Conservation (phyloP, 2,113 vertebrate species). For the Platysteira castanea region DNA sequence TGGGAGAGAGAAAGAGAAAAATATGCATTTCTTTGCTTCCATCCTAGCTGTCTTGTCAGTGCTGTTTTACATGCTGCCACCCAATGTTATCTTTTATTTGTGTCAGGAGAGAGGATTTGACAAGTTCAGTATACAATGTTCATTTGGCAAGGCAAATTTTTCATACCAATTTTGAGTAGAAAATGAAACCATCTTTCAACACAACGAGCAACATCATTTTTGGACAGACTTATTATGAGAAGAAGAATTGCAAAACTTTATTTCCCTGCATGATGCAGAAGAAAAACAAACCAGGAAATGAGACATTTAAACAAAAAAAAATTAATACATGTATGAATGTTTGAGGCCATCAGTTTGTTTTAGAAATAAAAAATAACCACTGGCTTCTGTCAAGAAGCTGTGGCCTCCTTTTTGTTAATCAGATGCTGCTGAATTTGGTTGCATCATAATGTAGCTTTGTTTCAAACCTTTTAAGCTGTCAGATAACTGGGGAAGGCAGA, state of each 20-base stretch:
- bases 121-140: constrained; percentile 73
- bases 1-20: constrained; percentile 52
- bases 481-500: constrained; percentile 19
- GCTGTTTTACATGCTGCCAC: constrained; percentile 76
- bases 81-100: constrained; percentile 77
- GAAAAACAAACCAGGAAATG: constrained; percentile 26
- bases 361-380: not conserved
- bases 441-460: constrained; percentile 52
- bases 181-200: constrained; percentile 79
- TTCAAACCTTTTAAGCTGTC: constrained; percentile 54
- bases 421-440: constrained; percentile 53
- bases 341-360: constrained; percentile 3
- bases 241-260: constrained; percentile 59
- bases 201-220: constrained; percentile 68
- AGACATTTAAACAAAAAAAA: constrained; percentile 42
- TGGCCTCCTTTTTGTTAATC: constrained; percentile 29
- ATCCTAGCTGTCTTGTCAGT: constrained; percentile 70
- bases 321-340: constrained; percentile 10
- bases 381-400: constrained; percentile 3
- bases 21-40: constrained; percentile 67
- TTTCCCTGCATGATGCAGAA: not conserved
- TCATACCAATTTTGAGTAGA: constrained; percentile 72
- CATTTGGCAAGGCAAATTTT: constrained; percentile 76
- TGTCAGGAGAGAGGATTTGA: constrained; percentile 77
- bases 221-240: constrained; percentile 76